Percentiles rank a stretch among this genome's conserved stretches.
Conservation (phyloP, 2,113 vertebrate species). For the Castor canadensis region DNA sequence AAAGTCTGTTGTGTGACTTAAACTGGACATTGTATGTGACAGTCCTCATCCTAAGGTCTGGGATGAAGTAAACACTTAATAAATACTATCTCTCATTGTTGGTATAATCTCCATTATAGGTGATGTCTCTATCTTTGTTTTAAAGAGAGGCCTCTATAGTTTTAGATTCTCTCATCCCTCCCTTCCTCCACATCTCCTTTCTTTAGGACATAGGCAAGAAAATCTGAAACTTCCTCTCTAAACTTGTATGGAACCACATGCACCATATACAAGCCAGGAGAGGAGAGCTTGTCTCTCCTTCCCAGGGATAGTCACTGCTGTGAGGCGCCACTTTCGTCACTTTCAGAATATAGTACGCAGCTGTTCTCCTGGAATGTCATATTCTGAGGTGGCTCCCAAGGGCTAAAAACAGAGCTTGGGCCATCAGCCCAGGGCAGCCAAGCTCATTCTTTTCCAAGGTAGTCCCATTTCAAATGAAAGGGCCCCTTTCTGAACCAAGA, state of each 20-base stretch:
- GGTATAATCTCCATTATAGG: no score
- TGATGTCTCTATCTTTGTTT: no score
- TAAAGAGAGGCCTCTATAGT: not conserved
- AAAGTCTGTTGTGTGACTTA: not conserved
- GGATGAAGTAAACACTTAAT: not conserved
- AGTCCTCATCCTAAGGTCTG: not conserved
- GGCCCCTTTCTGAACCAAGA: slow-evolving; percentile 35
- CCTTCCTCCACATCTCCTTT: not conserved
- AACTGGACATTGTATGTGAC: not conserved
- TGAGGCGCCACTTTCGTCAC: slow-evolving; percentile 60
- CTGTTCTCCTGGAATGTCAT: slow-evolving; percentile 72
- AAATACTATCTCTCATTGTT: slow-evolving; percentile 1
- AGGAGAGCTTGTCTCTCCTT: slow-evolving; percentile 47
- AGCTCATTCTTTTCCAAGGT: slow-evolving; percentile 56
- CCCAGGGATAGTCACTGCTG: slow-evolving; percentile 42
- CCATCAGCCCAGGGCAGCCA: not conserved
- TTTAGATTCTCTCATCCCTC: not conserved
- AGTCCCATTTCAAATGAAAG: slow-evolving; percentile 51
- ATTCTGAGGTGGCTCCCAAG: slow-evolving; percentile 65
- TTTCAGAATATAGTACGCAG: slow-evolving; percentile 77
- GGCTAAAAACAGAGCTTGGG: slow-evolving; percentile 72
- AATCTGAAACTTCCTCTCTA: slow-evolving; percentile 49
- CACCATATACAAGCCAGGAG: not conserved
- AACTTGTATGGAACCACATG: slow-evolving; percentile 8
- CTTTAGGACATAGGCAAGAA: slow-evolving; percentile 51